Evolutionary conservation across 2,888 invertebrate species (phyloP), one percentile per base, ranked within the genome.

Genomic region (Trissolcus japonicus): DNA sequence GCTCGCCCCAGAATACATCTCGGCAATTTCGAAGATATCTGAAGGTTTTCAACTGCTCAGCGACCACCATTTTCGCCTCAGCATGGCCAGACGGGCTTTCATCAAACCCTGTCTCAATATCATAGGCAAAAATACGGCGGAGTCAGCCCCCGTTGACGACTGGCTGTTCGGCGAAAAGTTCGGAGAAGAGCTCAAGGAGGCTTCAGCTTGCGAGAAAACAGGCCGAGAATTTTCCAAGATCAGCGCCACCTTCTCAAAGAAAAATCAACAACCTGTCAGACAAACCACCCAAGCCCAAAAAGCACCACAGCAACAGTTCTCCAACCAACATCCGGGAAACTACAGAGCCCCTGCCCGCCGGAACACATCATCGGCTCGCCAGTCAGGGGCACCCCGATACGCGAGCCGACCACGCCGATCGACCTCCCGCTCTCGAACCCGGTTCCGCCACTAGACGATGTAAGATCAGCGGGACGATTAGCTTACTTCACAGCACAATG

Each of bases 31-130:
- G 0, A 56, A 46, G 17, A 50, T 59, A 0, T 54, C 59, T 1
- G 67, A 67, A 29, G 57, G 50, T 25, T 51, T 67, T 9, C 67
- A 57, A 0, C 51, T 67, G 6, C 0, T 57, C 14, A n/a, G 13
- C 16, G 67, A 67, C 48, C 29, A 55, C 7, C 67, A 67, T n/a
- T 67, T 41, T 51, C 67, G 50, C 0, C 59, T 59, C n/a, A n/a
- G n/a, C n/a, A n/a, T n/a, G n/a, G 9, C 19, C 25, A 0, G 67
- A 14, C 48, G 67, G 11, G 67, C 67, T 16, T 59, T 57, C 35
- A 50, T 67, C 14, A 67, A 67, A 25, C 59, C 51, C 0, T 57
- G 50, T 7, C 29, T 59, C 0, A 50, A 59, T 16, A n/a, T 67
- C 2, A 50, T 67, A 13, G 59, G 59, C 7, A 67, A 41, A 41